Evolutionary conservation across 2,888 invertebrate species (phyloP).

Genomic region (Thecocarcelia acutangulata): DNA sequence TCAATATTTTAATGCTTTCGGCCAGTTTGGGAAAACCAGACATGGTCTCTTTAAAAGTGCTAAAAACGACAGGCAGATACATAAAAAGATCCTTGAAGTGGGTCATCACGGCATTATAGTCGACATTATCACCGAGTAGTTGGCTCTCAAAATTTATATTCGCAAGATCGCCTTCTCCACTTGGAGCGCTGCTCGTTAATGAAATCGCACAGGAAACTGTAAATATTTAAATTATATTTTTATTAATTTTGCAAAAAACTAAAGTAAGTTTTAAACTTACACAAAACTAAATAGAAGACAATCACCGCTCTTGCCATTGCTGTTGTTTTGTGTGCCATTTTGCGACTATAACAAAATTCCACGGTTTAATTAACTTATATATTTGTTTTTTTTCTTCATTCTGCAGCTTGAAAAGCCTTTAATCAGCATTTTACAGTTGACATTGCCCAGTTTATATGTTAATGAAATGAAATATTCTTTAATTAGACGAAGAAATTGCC

Average conservation of each 20-base stretch:
- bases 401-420: background rate
- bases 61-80: constrained; percentile 80
- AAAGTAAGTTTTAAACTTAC: constrained; percentile 22
- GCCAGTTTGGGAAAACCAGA: constrained; percentile 78
- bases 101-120: constrained; percentile 77
- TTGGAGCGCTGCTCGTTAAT: constrained; percentile 44
- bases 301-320: constrained; percentile 71
- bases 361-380: constrained; percentile 42
- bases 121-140: constrained; percentile 68
- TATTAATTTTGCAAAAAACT: background rate
- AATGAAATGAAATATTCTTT: constrained; percentile 48
- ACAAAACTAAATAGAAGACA: constrained; percentile 39
- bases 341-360: constrained; percentile 8
- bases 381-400: background rate
- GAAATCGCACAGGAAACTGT: constrained; percentile 42
- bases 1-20: constrained; percentile 76
- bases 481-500: background rate
- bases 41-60: constrained; percentile 78
- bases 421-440: constrained; percentile 53
- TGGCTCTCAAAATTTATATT: constrained; percentile 24
- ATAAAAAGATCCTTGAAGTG: constrained; percentile 79
- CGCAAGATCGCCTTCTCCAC: constrained; percentile 8
- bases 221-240: background rate
- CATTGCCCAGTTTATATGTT: constrained; percentile 53
- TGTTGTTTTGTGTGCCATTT: constrained; percentile 53